Percentiles rank a stretch among this genome's conserved stretches.
Conservation (phyloP, 2,888 invertebrate species). For the Amphipyra berbera region DNA sequence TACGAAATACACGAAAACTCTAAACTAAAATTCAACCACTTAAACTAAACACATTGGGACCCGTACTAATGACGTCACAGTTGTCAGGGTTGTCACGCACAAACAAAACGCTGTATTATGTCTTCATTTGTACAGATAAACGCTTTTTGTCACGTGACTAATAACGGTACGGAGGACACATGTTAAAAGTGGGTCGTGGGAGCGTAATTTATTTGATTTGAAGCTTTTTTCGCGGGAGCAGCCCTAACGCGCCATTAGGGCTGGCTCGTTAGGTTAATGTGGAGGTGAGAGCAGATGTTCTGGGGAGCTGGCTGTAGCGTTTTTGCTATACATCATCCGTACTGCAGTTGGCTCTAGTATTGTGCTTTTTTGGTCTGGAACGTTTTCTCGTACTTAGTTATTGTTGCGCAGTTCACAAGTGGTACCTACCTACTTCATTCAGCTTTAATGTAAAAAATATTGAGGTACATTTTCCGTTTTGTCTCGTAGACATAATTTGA, state of each 20-base stretch:
- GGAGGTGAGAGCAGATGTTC: slow-evolving; percentile 85
- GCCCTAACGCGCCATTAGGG: slow-evolving; percentile 86
- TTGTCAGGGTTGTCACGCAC: slow-evolving; percentile 60
- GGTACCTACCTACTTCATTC: slow-evolving; percentile 30
- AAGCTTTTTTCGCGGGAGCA: slow-evolving; percentile 77
- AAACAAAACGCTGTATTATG: slow-evolving; percentile 66
- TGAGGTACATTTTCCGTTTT: slow-evolving; percentile 1
- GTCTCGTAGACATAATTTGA: slow-evolving; percentile 6
- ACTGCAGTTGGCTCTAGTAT: slow-evolving; percentile 73
- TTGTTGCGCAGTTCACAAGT: slow-evolving; percentile 57
- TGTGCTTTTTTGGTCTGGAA: slow-evolving; percentile 65
- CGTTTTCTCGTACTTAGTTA: slow-evolving; percentile 56
- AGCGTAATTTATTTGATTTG: slow-evolving; percentile 84
- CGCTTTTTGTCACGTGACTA: slow-evolving; percentile 80
- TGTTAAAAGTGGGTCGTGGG: slow-evolving; percentile 78
- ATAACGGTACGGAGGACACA: slow-evolving; percentile 75
- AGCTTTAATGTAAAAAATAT: slow-evolving; percentile 9
- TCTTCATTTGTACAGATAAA: slow-evolving; percentile 77
- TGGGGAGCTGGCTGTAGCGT: slow-evolving; percentile 70
- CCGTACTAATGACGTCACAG: slow-evolving; percentile 59
- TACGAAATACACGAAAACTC: slow-evolving; percentile 50
- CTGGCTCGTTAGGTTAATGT: slow-evolving; percentile 88
- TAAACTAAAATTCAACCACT: slow-evolving; percentile 50
- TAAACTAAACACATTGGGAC: slow-evolving; percentile 55
- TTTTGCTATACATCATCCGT: slow-evolving; percentile 84